Conservation (phyloP, 2,113 vertebrate genomes). For the Prunella himalayana region DNA sequence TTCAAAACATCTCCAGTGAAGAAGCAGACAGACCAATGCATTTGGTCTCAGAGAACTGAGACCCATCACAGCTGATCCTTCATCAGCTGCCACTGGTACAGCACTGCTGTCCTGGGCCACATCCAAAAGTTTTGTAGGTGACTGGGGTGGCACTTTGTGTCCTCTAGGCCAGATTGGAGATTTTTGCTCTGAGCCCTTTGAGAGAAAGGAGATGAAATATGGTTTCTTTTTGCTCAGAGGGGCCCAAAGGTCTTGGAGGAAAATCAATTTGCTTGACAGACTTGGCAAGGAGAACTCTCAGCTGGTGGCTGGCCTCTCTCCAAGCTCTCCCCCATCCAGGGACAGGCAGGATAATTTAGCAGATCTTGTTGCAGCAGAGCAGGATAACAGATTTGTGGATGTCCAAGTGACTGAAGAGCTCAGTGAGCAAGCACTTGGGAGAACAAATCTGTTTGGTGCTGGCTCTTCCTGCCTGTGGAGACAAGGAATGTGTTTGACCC, state of each 20-base stretch:
- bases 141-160: background rate
- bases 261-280: slow-evolving; percentile 47
- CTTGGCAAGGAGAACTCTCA: slow-evolving; percentile 30
- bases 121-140: background rate
- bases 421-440: background rate
- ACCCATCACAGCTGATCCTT: background rate
- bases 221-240: background rate
- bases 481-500: background rate
- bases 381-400: background rate
- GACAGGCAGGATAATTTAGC: slow-evolving; percentile 10
- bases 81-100: background rate
- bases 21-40: background rate
- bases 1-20: background rate
- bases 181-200: background rate
- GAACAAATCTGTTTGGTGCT: background rate
- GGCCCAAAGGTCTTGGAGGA: slow-evolving; percentile 1
- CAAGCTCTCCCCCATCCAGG: background rate
- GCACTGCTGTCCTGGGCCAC: background rate
- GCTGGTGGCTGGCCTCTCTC: slow-evolving; percentile 34
- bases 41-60: background rate
- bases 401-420: background rate
- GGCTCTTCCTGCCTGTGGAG: background rate
- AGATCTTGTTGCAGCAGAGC: background rate
- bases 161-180: background rate
- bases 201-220: background rate